Evolutionary conservation across 2,888 invertebrate species (phyloP), one percentile per base, ranked within the genome.

Genomic region (Mactromeris polynyma): DNA sequence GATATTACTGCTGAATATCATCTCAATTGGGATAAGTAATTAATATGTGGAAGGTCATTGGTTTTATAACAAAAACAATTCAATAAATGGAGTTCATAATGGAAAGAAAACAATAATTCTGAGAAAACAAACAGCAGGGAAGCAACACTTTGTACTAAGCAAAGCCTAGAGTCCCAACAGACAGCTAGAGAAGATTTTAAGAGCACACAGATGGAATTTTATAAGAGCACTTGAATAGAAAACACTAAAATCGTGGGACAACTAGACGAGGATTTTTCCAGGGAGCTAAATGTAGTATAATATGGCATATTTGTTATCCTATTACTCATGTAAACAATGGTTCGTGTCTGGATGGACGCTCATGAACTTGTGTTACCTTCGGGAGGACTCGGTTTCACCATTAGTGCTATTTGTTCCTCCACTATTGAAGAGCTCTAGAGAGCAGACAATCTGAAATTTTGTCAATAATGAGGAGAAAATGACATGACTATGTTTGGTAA

Each of bases 301-400:
- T 79, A 85, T 58, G 51, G 51, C 58, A 85, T 85, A 80, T 85
- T 85, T 85, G 85, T 79, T 85, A 77, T 80, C 79, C 40, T 79
- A 80, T 85, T 80, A 64, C 80, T n/a, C 40, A 58, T 54, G 36
- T 79, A 85, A 85, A 85, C 85, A 85, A 85, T 38, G 42, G 64
- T 79, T 58, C 85, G 85, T 85, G 85, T 38, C 79, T 31, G 64
- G 36, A 42, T 73, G n/a, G 19, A 54, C 33, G 64, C 21, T 80
- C 54, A 26, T 80, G 85, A 85, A 85, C 85, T 80, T 42, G 33
- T 17, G 83, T 40, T 42, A 46, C 36, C 83, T 69, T 83, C 40
- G 73, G 73, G 40, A 40, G 42, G 40, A 69, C 64, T 73, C 31
- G 46, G 26, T 73, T 46, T 77, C 36, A 46, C 83, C 83, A 83